Percentiles rank a stretch among this genome's conserved stretches.
These are phyloP conservation scores for Siderastrea radians DNA, from an alignment of 92 coral and sea anemone species.

Conservation along the genomic window DNA sequence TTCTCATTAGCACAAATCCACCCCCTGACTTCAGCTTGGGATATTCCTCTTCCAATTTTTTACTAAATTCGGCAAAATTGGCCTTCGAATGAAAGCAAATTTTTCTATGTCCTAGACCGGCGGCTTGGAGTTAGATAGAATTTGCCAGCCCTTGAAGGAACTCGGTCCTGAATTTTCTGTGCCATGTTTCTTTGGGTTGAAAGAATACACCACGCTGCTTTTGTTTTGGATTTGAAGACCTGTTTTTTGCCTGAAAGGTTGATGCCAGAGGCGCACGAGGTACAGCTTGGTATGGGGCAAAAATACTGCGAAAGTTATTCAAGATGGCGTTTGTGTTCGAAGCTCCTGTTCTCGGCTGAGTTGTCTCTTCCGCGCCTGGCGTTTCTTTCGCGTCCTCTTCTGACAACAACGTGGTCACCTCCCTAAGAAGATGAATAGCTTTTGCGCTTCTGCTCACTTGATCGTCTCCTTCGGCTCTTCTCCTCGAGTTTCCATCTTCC, in stretches of 20 bases:
- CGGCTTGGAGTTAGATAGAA: conserved; percentile 29
- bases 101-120: conserved; percentile 48
- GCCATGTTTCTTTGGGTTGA: conserved; percentile 57
- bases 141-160: conserved; percentile 48
- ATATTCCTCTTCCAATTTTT: conserved; percentile 40
- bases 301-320: conserved; percentile 11
- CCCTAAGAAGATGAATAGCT: conserved; percentile 23
- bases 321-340: neutral
- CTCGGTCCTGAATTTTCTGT: conserved; percentile 23
- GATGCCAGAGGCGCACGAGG: conserved; percentile 1
- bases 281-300: neutral
- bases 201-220: conserved; percentile 20
- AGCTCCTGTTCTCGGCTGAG: too few species aligned
- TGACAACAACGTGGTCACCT: conserved; percentile 17
- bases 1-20: conserved; percentile 40
- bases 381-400: conserved; percentile 10
- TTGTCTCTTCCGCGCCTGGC: too few species aligned
- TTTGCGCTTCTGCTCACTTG: conserved; percentile 6
- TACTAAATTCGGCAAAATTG: conserved; percentile 34
- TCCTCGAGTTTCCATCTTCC: too few species aligned
- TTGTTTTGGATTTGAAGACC: neutral
- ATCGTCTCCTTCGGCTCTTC: neutral
- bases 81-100: conserved; percentile 61
- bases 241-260: neutral
- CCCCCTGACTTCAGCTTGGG: conserved; percentile 51